phyloP scores from a whole-genome alignment of 2,113 vertebrate species.

The Oreochromis spilurus region DNA sequence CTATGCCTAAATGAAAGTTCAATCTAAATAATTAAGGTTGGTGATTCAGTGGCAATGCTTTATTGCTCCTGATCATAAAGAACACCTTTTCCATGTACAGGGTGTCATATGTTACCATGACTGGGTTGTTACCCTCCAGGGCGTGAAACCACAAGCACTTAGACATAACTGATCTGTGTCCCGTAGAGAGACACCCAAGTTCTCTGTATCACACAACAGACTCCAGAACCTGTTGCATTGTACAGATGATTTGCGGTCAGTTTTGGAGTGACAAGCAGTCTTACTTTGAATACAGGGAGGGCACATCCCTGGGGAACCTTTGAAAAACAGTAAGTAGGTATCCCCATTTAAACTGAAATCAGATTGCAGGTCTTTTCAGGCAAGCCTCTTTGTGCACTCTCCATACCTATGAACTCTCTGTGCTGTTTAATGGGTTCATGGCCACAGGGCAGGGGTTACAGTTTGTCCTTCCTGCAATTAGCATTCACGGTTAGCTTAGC shows the following conservation, averaged over 20 bases:
- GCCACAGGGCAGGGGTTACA: slow-evolving; percentile 70
- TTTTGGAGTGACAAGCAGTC: slow-evolving; percentile 36
- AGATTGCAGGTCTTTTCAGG: slow-evolving; percentile 55
- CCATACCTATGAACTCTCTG: slow-evolving; percentile 54
- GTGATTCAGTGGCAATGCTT: not conserved
- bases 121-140: slow-evolving; percentile 11
- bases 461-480: slow-evolving; percentile 90
- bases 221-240: slow-evolving; percentile 50
- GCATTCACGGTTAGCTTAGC: slow-evolving; percentile 88
- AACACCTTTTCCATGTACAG: not conserved
- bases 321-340: slow-evolving; percentile 46
- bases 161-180: slow-evolving; percentile 20
- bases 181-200: not conserved
- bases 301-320: slow-evolving; percentile 9
- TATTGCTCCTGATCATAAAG: not conserved
- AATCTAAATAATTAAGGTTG: not conserved
- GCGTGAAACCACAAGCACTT: slow-evolving; percentile 43
- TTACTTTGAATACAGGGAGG: slow-evolving; percentile 4
- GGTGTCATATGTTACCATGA: slow-evolving; percentile 22
- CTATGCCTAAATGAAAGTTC: not conserved
- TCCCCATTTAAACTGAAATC: slow-evolving; percentile 59
- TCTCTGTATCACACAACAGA: slow-evolving; percentile 10
- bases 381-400: slow-evolving; percentile 64
- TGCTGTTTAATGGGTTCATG: slow-evolving; percentile 72
- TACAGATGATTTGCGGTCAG: slow-evolving; percentile 29